Evolutionary conservation across 2,888 invertebrate species (phyloP).

Genomic region (Stegana nigrithorax): DNA sequence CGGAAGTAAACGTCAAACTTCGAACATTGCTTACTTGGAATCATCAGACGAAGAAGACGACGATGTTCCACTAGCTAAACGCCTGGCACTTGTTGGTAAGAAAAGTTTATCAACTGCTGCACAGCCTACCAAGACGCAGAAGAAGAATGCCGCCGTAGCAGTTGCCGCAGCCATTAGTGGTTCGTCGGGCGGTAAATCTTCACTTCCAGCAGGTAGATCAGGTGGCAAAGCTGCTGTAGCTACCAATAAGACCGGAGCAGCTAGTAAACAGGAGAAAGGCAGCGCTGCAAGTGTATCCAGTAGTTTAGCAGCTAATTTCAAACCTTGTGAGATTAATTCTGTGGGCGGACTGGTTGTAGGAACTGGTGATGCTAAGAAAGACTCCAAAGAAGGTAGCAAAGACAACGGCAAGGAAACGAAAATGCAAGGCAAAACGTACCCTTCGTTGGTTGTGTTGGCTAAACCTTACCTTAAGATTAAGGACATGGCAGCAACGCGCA

Average conservation of each 20-base stretch:
- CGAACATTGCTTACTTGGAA: slow-evolving; percentile 63
- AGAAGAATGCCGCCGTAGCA: slow-evolving; percentile 27
- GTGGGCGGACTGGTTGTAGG: slow-evolving; percentile 79
- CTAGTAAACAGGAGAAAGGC: slow-evolving; percentile 21
- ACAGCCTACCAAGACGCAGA: slow-evolving; percentile 32
- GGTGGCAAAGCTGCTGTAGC: slow-evolving; percentile 33
- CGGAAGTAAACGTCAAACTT: slow-evolving; percentile 47
- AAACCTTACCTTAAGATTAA: slow-evolving; percentile 82
- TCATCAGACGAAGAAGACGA: slow-evolving; percentile 69
- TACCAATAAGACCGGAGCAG: neutral
- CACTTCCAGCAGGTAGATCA: slow-evolving; percentile 35
- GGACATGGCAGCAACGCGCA: slow-evolving; percentile 74
- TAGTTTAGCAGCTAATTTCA: slow-evolving; percentile 61
- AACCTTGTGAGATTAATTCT: slow-evolving; percentile 79
- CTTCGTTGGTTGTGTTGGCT: slow-evolving; percentile 86
- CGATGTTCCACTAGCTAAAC: slow-evolving; percentile 69
- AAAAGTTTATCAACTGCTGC: slow-evolving; percentile 32
- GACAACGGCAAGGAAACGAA: slow-evolving; percentile 82
- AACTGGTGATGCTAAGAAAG: slow-evolving; percentile 71
- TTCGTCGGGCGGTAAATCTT: slow-evolving; percentile 38
- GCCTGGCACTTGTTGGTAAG: slow-evolving; percentile 57
- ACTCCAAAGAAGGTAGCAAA: slow-evolving; percentile 70
- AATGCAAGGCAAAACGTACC: slow-evolving; percentile 83
- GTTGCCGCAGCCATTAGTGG: slow-evolving; percentile 28
- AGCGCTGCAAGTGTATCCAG: slow-evolving; percentile 23